Evolutionary conservation across 1,140 invertebrate species (phyloP), one percentile per base, ranked within the genome.

Genomic region (Drosophila athabasca): DNA sequence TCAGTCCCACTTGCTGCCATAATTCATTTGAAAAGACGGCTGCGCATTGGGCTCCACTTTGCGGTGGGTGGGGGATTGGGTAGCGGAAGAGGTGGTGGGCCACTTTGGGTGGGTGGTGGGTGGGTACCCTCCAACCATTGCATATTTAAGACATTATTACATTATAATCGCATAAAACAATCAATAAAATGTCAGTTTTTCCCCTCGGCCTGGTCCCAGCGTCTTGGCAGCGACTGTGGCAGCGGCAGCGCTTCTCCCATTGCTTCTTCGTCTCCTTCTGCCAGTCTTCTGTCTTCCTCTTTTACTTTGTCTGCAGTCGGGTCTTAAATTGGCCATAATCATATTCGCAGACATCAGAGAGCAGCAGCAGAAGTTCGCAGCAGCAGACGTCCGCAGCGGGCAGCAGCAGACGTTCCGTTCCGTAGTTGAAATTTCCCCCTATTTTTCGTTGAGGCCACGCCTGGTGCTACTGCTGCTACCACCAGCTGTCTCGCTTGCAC

Each of bases 151-250:
- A 83, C 82, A 90, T 90, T 90, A 90, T 87, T 90, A 90, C 82
- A 90, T 90, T 90, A 90, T 87, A 83, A 90, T 87, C 88, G 79
- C 87, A 90, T 90, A 90, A 90, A 90, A 90, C 88, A 90, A 90
- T 90, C 88, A 90, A 90, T 90, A 88, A 88, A 88, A 88, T 83
- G 79, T 88, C 83, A 74, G 76, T 73, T 75, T 41, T 81, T 52
- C 59, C 82, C 57, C 52, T 50, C 77, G 52, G 24, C 29, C 11
- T 54, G 19, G 26, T 13, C 41, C 31, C 71, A 67, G 72, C 71
- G 69, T 39, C 35, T 39, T 39, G 35, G 35, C 11, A 35, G 8
- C 31, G 9, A 3, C 31, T 3, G 8, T 9, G 31, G 31, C 59
- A 29, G 26, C 15, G 29, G 44, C 71, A 67, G 72, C 69, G 69